These are phyloP conservation scores for Dicrurus megarhynchus DNA, from an alignment of 2,113 vertebrate species.

Conservation along the genomic window DNA sequence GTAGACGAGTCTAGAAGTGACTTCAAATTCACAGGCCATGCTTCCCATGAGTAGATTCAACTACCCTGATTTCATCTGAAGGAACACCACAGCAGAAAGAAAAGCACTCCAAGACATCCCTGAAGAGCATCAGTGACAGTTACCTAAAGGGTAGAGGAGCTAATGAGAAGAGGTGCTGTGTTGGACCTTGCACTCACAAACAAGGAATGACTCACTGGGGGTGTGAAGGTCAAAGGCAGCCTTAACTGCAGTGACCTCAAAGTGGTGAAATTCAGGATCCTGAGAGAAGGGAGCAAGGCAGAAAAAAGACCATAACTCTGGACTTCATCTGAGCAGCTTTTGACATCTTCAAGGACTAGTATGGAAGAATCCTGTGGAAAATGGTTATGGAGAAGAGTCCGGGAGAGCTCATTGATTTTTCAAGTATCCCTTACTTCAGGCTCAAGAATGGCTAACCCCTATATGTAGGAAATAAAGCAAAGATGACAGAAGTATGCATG, in stretches of 20 bases:
- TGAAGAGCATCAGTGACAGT: not conserved
- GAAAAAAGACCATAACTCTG: not conserved
- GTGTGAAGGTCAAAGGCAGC: not conserved
- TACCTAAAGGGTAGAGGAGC: not conserved
- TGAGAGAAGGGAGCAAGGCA: not conserved
- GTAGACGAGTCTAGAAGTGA: not conserved
- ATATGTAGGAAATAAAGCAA: not conserved
- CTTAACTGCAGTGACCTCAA: accelerated
- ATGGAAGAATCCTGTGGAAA: not conserved
- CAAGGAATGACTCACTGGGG: not conserved
- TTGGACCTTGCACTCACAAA: not conserved
- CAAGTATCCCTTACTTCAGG: not conserved
- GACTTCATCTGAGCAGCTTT: not conserved
- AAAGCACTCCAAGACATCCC: not conserved
- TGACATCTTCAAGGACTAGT: not conserved
- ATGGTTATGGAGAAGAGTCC: not conserved
- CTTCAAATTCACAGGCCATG: not conserved
- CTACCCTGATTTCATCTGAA: not conserved
- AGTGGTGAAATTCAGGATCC: not conserved
- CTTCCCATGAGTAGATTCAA: not conserved
- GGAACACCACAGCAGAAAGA: not conserved
- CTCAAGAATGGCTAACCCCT: not conserved
- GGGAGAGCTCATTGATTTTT: not conserved
- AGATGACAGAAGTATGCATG: not conserved
- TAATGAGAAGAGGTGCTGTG: not conserved